These are phyloP conservation scores for Tamias sibiricus DNA, from an alignment of 2,113 vertebrate genomes.

Conservation along the genomic window DNA sequence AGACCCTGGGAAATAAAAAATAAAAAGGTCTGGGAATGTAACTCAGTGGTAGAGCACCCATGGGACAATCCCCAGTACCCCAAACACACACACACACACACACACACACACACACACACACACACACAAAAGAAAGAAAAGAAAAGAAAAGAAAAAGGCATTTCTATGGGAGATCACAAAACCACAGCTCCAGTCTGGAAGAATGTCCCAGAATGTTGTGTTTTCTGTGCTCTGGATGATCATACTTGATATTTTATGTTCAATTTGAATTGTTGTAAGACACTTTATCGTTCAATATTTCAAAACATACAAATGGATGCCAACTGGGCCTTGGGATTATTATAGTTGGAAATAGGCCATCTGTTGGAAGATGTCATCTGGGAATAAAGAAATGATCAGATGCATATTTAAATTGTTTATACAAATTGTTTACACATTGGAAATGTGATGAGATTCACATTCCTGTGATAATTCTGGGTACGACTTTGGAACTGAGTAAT, in stretches of 20 bases:
- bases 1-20: no score
- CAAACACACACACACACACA: no score
- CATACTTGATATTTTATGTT: constrained; percentile 43
- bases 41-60: no score
- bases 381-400: constrained; percentile 45
- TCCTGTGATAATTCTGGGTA: background rate
- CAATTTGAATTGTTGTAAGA: constrained; percentile 22
- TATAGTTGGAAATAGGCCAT: constrained; percentile 16
- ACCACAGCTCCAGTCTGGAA: background rate
- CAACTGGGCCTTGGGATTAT: background rate
- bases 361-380: constrained; percentile 3
- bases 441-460: constrained; percentile 45
- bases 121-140: no score
- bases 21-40: no score
- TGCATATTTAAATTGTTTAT: constrained; percentile 37
- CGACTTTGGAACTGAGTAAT: background rate
- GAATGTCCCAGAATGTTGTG: background rate
- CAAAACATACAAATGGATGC: constrained; percentile 32
- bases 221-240: background rate
- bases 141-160: background rate
- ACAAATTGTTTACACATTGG: constrained; percentile 24
- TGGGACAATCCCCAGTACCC: background rate
- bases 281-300: constrained; percentile 28
- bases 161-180: background rate
- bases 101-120: no score